Conservation (phyloP, 2,113 vertebrate genomes). For the Numenius arquata region DNA sequence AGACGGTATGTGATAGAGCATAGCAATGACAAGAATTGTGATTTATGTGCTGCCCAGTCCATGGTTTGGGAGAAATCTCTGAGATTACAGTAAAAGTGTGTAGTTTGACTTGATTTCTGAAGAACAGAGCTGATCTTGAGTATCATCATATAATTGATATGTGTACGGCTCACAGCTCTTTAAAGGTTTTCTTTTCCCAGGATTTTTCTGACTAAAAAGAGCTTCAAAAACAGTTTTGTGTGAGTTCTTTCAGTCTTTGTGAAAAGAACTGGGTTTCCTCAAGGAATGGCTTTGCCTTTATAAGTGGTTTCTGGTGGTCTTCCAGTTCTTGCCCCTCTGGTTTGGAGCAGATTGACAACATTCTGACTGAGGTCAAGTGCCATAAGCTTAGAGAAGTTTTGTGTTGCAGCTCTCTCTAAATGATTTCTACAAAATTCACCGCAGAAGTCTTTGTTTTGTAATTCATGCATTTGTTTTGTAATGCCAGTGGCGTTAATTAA, state of each 20-base stretch:
- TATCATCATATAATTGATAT: background rate
- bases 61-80: background rate
- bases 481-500: background rate
- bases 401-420: background rate
- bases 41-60: background rate
- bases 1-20: background rate
- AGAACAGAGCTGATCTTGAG: background rate
- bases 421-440: background rate
- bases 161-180: background rate
- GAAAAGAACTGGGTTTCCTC: background rate
- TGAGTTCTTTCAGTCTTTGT: background rate
- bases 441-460: background rate
- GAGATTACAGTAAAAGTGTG: background rate
- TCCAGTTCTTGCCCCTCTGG: background rate
- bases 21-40: background rate
- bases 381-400: background rate
- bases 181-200: background rate
- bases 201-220: background rate
- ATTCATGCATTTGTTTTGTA: background rate
- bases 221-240: background rate
- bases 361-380: background rate
- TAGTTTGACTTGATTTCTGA: background rate
- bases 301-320: background rate
- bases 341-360: background rate
- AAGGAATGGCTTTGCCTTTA: background rate